Conservation (phyloP, 2,888 invertebrate species). For the Eurois occulta region DNA sequence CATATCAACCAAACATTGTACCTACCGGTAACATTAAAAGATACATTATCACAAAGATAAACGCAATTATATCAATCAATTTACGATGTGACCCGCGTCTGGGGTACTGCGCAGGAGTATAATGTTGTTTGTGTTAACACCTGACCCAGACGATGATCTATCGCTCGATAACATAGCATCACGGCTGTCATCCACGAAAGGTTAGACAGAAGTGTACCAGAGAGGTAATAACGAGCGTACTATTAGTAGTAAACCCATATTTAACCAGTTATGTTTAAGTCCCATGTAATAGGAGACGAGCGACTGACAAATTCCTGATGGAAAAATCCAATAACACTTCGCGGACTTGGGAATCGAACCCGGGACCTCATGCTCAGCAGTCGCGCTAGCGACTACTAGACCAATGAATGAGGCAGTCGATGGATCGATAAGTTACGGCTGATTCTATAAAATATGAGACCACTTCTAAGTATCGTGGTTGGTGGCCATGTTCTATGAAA, state of each 20-base stretch:
- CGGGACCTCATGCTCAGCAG: too few species aligned
- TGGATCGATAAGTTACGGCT: conserved; percentile 41
- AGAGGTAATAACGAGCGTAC: background rate
- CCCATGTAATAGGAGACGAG: background rate
- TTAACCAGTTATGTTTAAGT: background rate
- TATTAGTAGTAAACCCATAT: background rate
- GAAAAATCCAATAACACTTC: background rate
- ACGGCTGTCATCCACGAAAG: background rate
- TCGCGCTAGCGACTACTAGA: background rate
- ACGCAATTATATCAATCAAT: conserved; percentile 81
- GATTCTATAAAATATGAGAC: conserved; percentile 40
- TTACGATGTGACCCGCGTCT: conserved; percentile 78
- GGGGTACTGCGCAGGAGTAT: conserved; percentile 58
- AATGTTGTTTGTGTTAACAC: conserved; percentile 58
- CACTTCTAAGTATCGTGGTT: conserved; percentile 23
- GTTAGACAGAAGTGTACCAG: background rate
- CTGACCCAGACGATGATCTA: conserved; percentile 58
- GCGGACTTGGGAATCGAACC: background rate
- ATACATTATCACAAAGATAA: conserved; percentile 75
- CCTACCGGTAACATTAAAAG: conserved; percentile 73
- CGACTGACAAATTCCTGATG: background rate
- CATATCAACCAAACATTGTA: conserved; percentile 26
- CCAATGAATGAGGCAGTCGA: background rate
- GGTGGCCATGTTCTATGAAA: conserved; percentile 51
- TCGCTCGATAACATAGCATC: conserved; percentile 27